Percentiles rank a stretch among this genome's conserved stretches.
Conservation (phyloP, 2,113 vertebrate species). For the Esox niger region DNA sequence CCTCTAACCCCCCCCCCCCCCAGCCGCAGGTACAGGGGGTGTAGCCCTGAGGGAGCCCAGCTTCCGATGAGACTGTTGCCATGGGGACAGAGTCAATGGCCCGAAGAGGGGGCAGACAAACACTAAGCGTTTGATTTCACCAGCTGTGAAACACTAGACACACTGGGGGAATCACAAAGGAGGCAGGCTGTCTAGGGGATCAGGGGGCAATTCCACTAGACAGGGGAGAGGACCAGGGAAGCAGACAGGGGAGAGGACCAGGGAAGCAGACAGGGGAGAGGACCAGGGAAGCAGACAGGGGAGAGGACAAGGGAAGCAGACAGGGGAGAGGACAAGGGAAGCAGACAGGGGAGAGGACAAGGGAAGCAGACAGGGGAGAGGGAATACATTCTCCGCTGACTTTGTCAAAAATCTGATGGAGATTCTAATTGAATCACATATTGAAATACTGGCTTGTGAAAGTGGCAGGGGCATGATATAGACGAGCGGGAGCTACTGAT, state of each 20-base stretch:
- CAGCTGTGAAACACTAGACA: slow-evolving; percentile 54
- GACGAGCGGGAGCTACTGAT: neutral
- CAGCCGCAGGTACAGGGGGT: slow-evolving; percentile 46
- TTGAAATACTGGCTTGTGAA: neutral
- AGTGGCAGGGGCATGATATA: neutral
- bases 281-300: slow-evolving; percentile 23
- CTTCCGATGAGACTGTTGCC: slow-evolving; percentile 73
- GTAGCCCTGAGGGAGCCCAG: slow-evolving; percentile 46
- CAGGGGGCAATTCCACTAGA: slow-evolving; percentile 39
- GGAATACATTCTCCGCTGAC: slow-evolving; percentile 15
- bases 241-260: slow-evolving; percentile 19
- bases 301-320: slow-evolving; percentile 19
- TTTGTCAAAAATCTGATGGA: neutral
- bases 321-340: slow-evolving; percentile 17
- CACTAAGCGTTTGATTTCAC: slow-evolving; percentile 67
- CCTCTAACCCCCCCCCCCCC: slow-evolving; percentile 25
- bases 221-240: slow-evolving; percentile 16
- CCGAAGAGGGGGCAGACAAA: slow-evolving; percentile 69
- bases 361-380: slow-evolving; percentile 14
- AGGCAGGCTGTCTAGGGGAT: slow-evolving; percentile 23
- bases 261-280: slow-evolving; percentile 16
- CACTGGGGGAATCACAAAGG: slow-evolving; percentile 40
- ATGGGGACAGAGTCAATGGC: slow-evolving; percentile 75
- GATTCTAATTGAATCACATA: neutral
- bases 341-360: slow-evolving; percentile 20